These are phyloP conservation scores for Tadarida brasiliensis DNA, from an alignment of 2,797 vertebrate genomes.

Conservation along the genomic window DNA sequence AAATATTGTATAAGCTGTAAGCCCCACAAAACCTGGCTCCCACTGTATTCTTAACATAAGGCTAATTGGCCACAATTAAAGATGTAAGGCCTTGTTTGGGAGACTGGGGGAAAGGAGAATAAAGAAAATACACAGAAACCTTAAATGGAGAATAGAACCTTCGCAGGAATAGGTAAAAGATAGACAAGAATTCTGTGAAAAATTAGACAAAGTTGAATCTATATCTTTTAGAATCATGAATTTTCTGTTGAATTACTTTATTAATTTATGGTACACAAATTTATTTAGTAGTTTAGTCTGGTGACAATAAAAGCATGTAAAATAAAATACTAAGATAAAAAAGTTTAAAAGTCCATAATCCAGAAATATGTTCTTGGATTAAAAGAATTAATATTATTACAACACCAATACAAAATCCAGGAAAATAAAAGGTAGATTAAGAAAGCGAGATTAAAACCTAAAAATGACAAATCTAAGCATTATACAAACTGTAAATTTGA, in stretches of 20 bases:
- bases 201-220: neutral
- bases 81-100: neutral
- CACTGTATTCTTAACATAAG: neutral
- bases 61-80: neutral
- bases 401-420: neutral
- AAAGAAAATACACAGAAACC: neutral
- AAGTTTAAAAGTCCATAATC: neutral
- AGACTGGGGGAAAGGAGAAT: neutral
- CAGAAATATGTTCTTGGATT: too few species aligned
- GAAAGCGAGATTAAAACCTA: neutral
- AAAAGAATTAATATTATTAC: too few species aligned
- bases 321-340: constrained; percentile 20
- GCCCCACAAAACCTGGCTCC: neutral
- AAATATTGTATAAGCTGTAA: neutral
- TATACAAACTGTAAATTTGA: neutral
- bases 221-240: neutral
- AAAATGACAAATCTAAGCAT: neutral
- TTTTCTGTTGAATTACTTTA: neutral
- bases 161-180: neutral
- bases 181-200: neutral
- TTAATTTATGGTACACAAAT: neutral
- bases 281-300: neutral
- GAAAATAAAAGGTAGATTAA: constrained; percentile 29
- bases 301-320: neutral
- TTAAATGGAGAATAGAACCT: neutral